phyloP scores from a whole-genome alignment of 2,797 vertebrate genomes.

The Bradypodion pumilum region DNA sequence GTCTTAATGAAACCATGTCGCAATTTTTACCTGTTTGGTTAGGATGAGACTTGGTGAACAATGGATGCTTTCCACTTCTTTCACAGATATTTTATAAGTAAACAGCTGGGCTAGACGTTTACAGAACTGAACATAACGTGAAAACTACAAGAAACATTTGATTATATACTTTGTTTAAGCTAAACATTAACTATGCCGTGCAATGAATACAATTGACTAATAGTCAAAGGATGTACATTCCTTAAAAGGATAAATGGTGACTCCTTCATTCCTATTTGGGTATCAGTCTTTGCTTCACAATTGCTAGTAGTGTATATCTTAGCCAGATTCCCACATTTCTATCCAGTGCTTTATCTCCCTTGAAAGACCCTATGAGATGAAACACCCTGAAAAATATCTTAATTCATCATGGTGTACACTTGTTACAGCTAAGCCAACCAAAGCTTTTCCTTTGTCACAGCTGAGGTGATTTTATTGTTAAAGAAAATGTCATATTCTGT shows the following conservation, averaged over 20 bases:
- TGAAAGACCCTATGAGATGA: conserved; percentile 1
- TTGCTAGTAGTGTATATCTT: not conserved
- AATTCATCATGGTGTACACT: not conserved
- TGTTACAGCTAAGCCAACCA: not conserved
- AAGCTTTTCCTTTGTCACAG: not conserved
- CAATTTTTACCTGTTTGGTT: conserved; percentile 17
- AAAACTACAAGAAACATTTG: conserved; percentile 42
- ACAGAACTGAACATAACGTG: conserved; percentile 26
- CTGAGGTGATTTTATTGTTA: not conserved
- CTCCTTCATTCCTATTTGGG: conserved; percentile 5
- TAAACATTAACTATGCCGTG: not conserved
- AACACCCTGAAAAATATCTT: not conserved
- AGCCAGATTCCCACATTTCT: conserved; percentile 1
- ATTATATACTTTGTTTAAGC: conserved; percentile 18
- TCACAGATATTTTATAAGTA: conserved; percentile 16
- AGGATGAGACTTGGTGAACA: not conserved
- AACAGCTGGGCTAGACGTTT: conserved; percentile 48
- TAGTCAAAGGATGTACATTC: not conserved
- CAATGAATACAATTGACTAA: conserved; percentile 38
- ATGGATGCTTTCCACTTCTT: not conserved
- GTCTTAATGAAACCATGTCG: not conserved
- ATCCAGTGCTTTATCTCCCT: conserved; percentile 12
- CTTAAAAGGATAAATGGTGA: conserved; percentile 27
- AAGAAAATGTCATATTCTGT: not conserved
- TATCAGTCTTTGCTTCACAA: not conserved